phyloP scores from a whole-genome alignment of 2,888 invertebrate genomes.

The Tipula helvola region DNA sequence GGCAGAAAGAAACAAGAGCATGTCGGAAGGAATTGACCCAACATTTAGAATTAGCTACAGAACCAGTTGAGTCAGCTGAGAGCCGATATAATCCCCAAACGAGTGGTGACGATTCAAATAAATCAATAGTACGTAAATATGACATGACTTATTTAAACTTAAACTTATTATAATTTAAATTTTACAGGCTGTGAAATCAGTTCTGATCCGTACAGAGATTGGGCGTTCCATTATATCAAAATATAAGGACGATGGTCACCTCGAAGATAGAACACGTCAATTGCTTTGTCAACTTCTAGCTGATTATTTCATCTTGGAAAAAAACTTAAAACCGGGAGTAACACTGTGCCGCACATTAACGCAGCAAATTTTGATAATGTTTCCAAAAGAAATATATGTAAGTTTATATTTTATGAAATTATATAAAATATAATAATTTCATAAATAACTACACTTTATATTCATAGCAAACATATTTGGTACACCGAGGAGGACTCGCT shows the following conservation, averaged over 20 bases:
- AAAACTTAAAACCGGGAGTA: not conserved
- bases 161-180: not conserved
- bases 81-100: too few relatives aligned
- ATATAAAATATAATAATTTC: too few relatives aligned
- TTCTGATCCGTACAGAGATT: not conserved
- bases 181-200: not conserved
- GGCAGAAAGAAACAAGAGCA: not conserved
- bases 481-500: not conserved
- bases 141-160: not conserved
- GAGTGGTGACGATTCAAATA: not conserved
- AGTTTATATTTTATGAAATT: too few relatives aligned
- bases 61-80: not conserved
- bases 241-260: not conserved
- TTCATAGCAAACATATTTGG: not conserved
- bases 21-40: too few relatives aligned
- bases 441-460: not conserved
- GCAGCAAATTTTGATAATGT: not conserved
- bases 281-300: not conserved
- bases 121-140: not conserved
- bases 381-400: not conserved
- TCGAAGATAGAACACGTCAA: not conserved
- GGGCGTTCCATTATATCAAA: not conserved
- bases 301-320: not conserved
- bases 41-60: not conserved
- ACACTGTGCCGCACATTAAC: not conserved